phyloP scores from a whole-genome alignment of 37 sponge, comb jelly and placozoan genomes.

The Cladorhizidae sp. region DNA sequence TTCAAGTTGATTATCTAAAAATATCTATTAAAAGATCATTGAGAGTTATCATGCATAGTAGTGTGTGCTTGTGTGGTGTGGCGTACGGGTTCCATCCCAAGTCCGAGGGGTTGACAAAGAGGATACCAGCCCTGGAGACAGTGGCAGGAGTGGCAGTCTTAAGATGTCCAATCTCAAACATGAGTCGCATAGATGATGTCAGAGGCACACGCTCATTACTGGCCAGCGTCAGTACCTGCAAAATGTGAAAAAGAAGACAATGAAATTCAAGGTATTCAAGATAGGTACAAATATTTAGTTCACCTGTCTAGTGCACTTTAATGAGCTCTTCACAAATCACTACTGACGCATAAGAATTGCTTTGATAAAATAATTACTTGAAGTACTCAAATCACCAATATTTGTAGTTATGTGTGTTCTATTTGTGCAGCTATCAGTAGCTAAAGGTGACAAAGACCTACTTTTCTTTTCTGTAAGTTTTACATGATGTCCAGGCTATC shows the following conservation, averaged over 20 bases:
- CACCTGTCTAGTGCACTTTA: too few relatives aligned
- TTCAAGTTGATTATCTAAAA: too few relatives aligned
- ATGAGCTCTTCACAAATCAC: too few relatives aligned
- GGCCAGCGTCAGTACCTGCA: constrained; percentile 94
- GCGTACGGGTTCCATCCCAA: constrained; percentile 98
- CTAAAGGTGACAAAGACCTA: too few relatives aligned
- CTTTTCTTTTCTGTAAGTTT: too few relatives aligned
- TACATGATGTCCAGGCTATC: too few relatives aligned
- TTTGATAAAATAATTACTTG: background rate
- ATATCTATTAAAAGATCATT: background rate
- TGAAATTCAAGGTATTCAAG: too few relatives aligned
- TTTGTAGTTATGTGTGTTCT: too few relatives aligned
- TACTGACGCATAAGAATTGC: background rate
- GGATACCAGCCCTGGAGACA: constrained; percentile 98
- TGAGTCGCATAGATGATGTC: constrained; percentile 95
- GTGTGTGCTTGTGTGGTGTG: constrained; percentile 12
- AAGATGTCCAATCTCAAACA: constrained; percentile 98
- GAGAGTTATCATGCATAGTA: background rate
- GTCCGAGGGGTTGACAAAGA: constrained; percentile 95
- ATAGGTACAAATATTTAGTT: too few relatives aligned
- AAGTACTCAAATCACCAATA: background rate
- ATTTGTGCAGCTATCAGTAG: too few relatives aligned
- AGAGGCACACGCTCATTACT: constrained; percentile 98
- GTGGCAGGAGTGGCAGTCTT: constrained; percentile 96
- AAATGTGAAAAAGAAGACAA: background rate